Base-by-base conservation (phyloP, 2,888 invertebrate genomes). In the Synanthedon tipuliformis region DNA sequence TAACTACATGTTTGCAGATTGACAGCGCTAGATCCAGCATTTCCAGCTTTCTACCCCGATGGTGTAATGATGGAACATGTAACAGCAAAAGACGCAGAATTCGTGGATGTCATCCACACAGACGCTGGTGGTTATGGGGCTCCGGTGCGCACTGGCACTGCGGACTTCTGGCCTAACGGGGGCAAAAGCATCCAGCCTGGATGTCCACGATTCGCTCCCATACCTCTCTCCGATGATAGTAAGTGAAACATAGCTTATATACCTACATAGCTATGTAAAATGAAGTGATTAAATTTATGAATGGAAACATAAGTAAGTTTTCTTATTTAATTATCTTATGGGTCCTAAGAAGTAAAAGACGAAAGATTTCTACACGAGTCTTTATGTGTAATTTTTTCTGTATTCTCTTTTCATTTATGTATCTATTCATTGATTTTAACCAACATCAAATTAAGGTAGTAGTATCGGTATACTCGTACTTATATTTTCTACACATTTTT, bases 61-160 rank as follows among this genome's bases (percentile, higher is more conserved):
- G 83, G 83, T 1, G 73, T 86, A 50, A 66, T 86, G 54, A 78
- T 84, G 80, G 83, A 83, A 12, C 90, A 89, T 59, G 69, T 90
- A 11, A 79, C 62, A 45, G 80, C 81, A 2, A 75, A 73, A 2
- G 90, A 90, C 65, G 90, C 90, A 0, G 87, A 89, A 51, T 90
- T 90, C 50, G 90, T 90, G 1, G 90, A 93, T 69, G 88, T 93
- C 4, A 92, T 93, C 55, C 93, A 93, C 65, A 92, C 93, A 0
- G 92, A 92, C 60, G 90, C 90, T 0, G 90, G 90, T 34, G 78
- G 86, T 0, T 90, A 90, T 55, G 91, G 90, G 0, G 89, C 90
- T 0, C 90, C 90, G 0, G 83, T 88, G 1, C 69, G 77, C 13
- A 89, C 90, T 0, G 91, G 90, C 1, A 89, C 89, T 0, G 90